Conservation (phyloP, 2,888 invertebrate genomes). For the Tetragnatha montana region DNA sequence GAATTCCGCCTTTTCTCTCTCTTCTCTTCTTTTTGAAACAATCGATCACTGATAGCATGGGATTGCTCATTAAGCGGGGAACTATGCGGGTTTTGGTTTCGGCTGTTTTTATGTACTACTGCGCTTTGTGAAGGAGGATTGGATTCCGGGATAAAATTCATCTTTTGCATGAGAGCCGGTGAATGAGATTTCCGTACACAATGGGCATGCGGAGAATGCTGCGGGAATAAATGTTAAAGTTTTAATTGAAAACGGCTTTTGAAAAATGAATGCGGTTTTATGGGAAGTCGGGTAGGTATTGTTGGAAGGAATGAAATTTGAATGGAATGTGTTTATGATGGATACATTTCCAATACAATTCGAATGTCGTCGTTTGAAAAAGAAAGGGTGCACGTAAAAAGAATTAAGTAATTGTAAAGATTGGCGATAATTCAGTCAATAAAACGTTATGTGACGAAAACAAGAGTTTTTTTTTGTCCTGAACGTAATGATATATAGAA, state of each 20-base stretch:
- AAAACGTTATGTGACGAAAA: too few species aligned
- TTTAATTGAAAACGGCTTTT: background rate
- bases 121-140: conserved; percentile 7
- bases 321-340: background rate
- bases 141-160: conserved; percentile 46
- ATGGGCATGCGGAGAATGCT: background rate
- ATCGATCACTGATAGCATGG: conserved; percentile 49
- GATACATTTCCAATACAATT: background rate
- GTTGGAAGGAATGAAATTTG: background rate
- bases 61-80: conserved; percentile 35
- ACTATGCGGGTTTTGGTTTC: conserved; percentile 13
- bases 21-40: conserved; percentile 9
- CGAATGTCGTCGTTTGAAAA: background rate
- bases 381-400: too few species aligned
- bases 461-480: too few species aligned
- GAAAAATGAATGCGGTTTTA: background rate
- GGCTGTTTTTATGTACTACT: conserved; percentile 10
- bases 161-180: conserved; percentile 21
- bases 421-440: too few species aligned
- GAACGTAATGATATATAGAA: too few species aligned
- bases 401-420: too few species aligned
- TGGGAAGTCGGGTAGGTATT: background rate
- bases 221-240: conserved; percentile 8
- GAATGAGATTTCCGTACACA: conserved; percentile 3
- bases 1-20: background rate